Conservation (phyloP, 1,140 invertebrate species). For the honey bee (Apis mellifera) region Amel_HAv3.1 CM009932.2:7417001-7417500, state of each 20-base stretch:
- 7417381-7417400: background rate
- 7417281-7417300: no score
- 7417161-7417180: background rate
- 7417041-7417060: background rate
- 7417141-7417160: background rate
- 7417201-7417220: no score
- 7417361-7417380: background rate
- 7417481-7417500: conserved; percentile 56
- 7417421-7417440: conserved; percentile 11
- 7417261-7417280: no score
- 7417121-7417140: background rate
- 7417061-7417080: background rate
- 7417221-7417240: no score
- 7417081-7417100: no score
- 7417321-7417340: no score
- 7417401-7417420: background rate
- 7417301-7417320: background rate
- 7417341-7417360: background rate
- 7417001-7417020: background rate
- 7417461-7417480: conserved; percentile 58
- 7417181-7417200: background rate
- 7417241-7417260: no score
- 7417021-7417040: conserved; percentile 6
- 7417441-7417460: conserved; percentile 37
- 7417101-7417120: background rate